These are phyloP conservation scores for Uria aalge DNA, from an alignment of 2,113 vertebrate genomes.

Conservation along the genomic window DNA sequence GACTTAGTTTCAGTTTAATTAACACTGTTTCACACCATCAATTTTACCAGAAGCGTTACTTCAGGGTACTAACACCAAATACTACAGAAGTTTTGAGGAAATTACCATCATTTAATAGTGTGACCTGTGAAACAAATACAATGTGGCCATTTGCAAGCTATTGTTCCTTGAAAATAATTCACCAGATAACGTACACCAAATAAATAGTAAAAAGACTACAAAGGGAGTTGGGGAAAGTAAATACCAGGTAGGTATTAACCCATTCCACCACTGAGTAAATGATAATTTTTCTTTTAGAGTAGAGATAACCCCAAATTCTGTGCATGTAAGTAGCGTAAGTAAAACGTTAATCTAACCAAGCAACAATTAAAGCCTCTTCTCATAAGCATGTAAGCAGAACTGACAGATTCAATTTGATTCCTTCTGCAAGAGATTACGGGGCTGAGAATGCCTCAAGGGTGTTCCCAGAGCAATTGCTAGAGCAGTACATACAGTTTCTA, in stretches of 20 bases:
- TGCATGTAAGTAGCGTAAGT: background rate
- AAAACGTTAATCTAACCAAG: conserved; percentile 2
- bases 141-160: background rate
- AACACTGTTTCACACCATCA: background rate
- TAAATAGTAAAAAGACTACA: background rate
- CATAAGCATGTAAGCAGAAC: background rate
- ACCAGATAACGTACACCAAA: background rate
- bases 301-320: background rate
- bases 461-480: background rate
- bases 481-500: background rate
- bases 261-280: background rate
- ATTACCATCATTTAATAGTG: background rate
- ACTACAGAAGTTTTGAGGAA: background rate
- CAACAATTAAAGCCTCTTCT: background rate
- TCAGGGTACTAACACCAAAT: background rate
- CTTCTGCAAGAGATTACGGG: background rate
- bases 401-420: background rate
- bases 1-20: background rate
- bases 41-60: background rate
- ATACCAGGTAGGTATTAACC: background rate
- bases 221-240: background rate
- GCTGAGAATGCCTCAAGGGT: background rate
- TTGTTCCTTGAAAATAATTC: background rate
- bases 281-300: background rate
- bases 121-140: background rate